Evolutionary conservation across 1,140 invertebrate genomes (phyloP), one percentile per base, ranked within the genome.

Genomic region (Neodiprion lecontei): DNA sequence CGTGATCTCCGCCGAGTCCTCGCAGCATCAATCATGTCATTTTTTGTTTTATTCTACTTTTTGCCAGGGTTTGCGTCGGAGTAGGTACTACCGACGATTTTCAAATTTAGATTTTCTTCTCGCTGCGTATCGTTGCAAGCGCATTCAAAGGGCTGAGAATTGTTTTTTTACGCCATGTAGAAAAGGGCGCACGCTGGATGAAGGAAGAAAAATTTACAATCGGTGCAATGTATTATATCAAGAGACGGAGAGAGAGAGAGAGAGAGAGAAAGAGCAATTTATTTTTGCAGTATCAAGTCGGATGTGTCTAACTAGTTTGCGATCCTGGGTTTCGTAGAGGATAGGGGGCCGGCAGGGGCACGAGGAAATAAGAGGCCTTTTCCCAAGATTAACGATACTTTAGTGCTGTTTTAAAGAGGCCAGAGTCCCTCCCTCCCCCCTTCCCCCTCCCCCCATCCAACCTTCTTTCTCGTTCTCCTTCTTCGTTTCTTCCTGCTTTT

Each of bases 21-120:
- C 79, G 61, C 75, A 67, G 76, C 80, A 83, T 85, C n/a, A 21
- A 70, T 70, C 69, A 48, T 70, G 48, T 40, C 69, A 48, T 23
- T 70, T 40, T 70, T 48, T 14, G 10, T 21, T 69, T 28, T n/a
- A 10, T 21, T 66, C 47, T 76, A 75, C 74, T 77, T 66, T 68
- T 9, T 48, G 1, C 5, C 28, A 40, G 28, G 5, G 28, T 40
- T 40, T 40, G 28, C 28, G 28, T 5, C 2, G 28, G 28, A 40
- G 28, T 40, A 21, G 17, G 17, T 21, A 21, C 17, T 21, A 2
- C 28, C 28, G 28, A 40, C 28, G 1, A 40, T 40, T 40, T 40
- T 40, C 28, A 40, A 40, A 40, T 40, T 40, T 40, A 21, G 17
- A 2, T 40, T 40, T 3, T 40, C 5, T 40, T 40, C 28, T 40